phyloP scores from a whole-genome alignment of 1,140 invertebrate species.

The Caenorhabditis brenneri region DNA sequence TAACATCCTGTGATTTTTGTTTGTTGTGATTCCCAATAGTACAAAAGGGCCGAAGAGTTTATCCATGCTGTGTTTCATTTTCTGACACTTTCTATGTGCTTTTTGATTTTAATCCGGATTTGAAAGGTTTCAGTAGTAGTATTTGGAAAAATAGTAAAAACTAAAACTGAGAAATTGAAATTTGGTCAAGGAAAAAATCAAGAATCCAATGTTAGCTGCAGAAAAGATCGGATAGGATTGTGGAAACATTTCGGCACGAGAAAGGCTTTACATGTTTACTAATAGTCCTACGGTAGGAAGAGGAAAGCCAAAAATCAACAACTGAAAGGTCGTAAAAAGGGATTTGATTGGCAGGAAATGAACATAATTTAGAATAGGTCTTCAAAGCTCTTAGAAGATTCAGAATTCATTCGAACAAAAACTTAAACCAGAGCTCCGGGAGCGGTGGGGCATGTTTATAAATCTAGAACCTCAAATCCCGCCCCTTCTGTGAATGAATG shows the following conservation, averaged over 20 bases:
- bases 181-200: background rate
- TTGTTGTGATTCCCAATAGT: slow-evolving; percentile 12
- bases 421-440: background rate
- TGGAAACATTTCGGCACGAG: background rate
- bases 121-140: slow-evolving; percentile 16
- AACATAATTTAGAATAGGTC: background rate
- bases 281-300: background rate
- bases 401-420: background rate
- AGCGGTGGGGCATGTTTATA: slow-evolving; percentile 26
- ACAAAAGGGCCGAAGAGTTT: background rate
- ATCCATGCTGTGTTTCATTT: background rate
- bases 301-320: background rate
- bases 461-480: slow-evolving; percentile 10
- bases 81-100: background rate
- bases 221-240: background rate
- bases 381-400: background rate
- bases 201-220: background rate
- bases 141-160: background rate
- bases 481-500: slow-evolving; percentile 28
- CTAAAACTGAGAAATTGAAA: background rate
- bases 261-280: slow-evolving; percentile 16
- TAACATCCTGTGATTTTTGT: background rate
- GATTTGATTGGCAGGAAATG: background rate
- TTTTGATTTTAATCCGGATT: background rate
- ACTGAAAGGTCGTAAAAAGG: background rate